A percentile compares a stretch with the other conserved stretches of the same genome.
Evolutionary conservation across 2,888 invertebrate genomes (phyloP).

Genomic region (Lobophora halterata): DNA sequence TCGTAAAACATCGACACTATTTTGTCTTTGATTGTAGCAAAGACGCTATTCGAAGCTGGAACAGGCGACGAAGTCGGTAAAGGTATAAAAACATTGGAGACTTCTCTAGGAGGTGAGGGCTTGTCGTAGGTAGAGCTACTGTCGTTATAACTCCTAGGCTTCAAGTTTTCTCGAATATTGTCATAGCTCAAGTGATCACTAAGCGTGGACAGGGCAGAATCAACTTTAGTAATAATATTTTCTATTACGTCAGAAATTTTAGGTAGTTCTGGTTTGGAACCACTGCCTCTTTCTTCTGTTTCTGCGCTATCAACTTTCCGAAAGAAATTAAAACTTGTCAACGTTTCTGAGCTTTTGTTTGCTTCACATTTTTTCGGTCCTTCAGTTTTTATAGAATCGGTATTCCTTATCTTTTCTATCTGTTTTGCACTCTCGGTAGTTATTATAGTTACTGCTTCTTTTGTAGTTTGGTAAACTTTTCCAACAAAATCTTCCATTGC

Average conservation of each 20-base stretch:
- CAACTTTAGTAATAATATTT: slow-evolving; percentile 35
- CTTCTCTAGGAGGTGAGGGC: slow-evolving; percentile 24
- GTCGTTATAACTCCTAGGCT: slow-evolving; percentile 25
- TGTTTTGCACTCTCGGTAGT: slow-evolving; percentile 40
- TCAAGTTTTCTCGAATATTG: slow-evolving; percentile 20
- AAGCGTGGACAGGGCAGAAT: slow-evolving; percentile 37
- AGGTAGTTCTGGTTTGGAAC: slow-evolving; percentile 5
- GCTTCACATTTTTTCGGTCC: slow-evolving; percentile 7
- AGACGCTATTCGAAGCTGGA: slow-evolving; percentile 34
- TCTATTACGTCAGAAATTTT: slow-evolving; percentile 14
- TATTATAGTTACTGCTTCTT: slow-evolving; percentile 45
- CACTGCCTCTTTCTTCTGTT: not conserved
- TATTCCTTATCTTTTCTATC: slow-evolving; percentile 32
- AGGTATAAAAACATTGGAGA: slow-evolving; percentile 23
- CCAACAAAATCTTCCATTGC: slow-evolving; percentile 49
- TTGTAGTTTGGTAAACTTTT: slow-evolving; percentile 44
- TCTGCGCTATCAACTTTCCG: slow-evolving; percentile 13
- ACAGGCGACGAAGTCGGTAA: slow-evolving; percentile 4
- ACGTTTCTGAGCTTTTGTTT: slow-evolving; percentile 24
- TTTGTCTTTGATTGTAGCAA: slow-evolving; percentile 42
- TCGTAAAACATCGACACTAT: slow-evolving; percentile 46
- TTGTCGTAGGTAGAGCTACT: slow-evolving; percentile 38
- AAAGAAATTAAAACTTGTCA: slow-evolving; percentile 23
- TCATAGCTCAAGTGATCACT: slow-evolving; percentile 29
- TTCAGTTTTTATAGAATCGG: slow-evolving; percentile 24